Conservation (phyloP, 2,797 vertebrate species). For the Sebastes variabilis region DNA sequence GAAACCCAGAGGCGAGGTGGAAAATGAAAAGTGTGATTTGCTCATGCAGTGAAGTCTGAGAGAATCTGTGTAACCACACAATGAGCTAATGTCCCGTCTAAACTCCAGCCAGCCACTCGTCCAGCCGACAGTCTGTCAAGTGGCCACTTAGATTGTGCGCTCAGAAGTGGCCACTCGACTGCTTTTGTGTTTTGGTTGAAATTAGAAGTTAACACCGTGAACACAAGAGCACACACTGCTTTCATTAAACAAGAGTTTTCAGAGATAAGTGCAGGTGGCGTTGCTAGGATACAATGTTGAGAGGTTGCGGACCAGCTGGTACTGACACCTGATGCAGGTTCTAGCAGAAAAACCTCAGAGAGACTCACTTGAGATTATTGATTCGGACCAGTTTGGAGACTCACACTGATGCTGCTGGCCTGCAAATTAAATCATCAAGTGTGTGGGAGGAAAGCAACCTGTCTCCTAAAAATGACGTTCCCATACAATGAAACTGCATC, state of each 20-base stretch:
- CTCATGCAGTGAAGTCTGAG: background rate
- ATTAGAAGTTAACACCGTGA: slow-evolving; percentile 52
- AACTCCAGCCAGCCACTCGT: slow-evolving; percentile 24
- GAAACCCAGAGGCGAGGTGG: background rate
- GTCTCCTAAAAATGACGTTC: no score
- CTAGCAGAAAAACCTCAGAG: background rate
- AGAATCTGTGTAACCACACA: background rate
- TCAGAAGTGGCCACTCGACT: slow-evolving; percentile 46
- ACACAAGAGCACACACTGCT: background rate
- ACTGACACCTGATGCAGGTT: slow-evolving; percentile 9
- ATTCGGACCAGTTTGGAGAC: background rate
- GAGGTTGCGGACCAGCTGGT: background rate
- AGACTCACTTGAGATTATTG: background rate
- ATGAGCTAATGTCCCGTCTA: slow-evolving; percentile 24
- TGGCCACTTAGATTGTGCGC: slow-evolving; percentile 22
- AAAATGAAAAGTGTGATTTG: slow-evolving; percentile 5
- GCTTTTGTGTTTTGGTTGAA: slow-evolving; percentile 34
- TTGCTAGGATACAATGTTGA: slow-evolving; percentile 41
- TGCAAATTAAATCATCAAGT: background rate
- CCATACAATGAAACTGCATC: no score
- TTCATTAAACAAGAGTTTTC: background rate
- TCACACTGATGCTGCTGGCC: background rate
- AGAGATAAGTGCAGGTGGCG: background rate
- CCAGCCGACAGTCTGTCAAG: slow-evolving; percentile 33
- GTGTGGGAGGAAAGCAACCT: background rate